Evolutionary conservation across 2,888 invertebrate species (phyloP), one percentile per base, ranked within the genome.

Genomic region (Agriopis aurantiaria): DNA sequence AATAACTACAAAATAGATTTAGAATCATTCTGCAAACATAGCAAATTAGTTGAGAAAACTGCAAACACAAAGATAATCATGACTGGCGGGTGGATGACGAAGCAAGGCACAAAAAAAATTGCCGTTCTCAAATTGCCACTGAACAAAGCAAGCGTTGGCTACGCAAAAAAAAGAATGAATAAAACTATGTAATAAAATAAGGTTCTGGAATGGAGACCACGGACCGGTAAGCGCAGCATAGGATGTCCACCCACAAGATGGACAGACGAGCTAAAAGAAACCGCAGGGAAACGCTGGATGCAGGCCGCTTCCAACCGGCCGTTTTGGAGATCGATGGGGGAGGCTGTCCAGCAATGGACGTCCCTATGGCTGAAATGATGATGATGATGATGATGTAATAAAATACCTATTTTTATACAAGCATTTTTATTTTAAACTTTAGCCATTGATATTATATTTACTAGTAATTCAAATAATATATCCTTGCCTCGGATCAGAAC

Each of bases 71-170:
- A 93, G 60, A 82, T 89, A 0, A 80, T 84, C 2, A 85, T 91
- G 5, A 86, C 88, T 0, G 92, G 92, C 1, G 94, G 43, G 0
- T 71, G 66, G 66, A 5, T 40, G 1, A 14, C 49, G 3, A 66
- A 63, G n/a, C 63, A 66, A 46, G 66, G 66, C 12, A 40, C n/a
- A 8, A 67, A 51, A 55, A 71, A 67, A 40, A 17, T 84, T 0
- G 86, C 89, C 0, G 88, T 91, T n/a, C 73, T 93, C 6, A 93
- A 91, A 59, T n/a, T 90, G 11, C 91, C 91, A 0, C 68, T 91
- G 1, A 73, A 73, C 48, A 78, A 77, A 49, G 74, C 68, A 9
- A 63, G 59, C 0, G 1, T 53, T 10, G 45, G 6, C 1, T 51
- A 41, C 3, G 8, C 23, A 5, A 62, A 43, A 53, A 33, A 12